Conservation (phyloP, 2,888 invertebrate species). For the Ochlodes sylvanus region DNA sequence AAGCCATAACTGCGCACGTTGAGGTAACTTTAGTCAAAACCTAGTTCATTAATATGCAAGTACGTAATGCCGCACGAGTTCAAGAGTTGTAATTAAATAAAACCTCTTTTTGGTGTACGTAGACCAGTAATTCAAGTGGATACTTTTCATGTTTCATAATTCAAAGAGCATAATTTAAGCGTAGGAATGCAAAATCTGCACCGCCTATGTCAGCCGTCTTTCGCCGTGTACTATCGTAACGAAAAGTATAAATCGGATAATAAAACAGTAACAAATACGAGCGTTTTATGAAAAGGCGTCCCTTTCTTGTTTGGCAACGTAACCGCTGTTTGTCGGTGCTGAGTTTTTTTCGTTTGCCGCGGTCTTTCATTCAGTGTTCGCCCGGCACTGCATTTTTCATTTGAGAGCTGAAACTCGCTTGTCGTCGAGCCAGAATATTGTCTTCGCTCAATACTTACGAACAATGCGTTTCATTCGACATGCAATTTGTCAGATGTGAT, state of each 20-base stretch:
- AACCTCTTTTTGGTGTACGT: conserved; percentile 22
- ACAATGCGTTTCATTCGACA: conserved; percentile 44
- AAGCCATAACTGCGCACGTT: too few species aligned
- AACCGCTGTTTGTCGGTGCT: conserved; percentile 63
- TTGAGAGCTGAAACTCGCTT: conserved; percentile 56
- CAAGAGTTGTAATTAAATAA: not conserved
- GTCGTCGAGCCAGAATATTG: conserved; percentile 53
- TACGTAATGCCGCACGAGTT: too few species aligned
- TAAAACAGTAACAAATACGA: conserved; percentile 37
- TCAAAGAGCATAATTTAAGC: conserved; percentile 33
- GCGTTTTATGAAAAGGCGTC: conserved; percentile 59
- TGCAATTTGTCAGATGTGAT: conserved; percentile 32
- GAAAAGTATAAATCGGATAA: conserved; percentile 34
- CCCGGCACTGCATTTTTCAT: conserved; percentile 76
- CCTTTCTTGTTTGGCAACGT: conserved; percentile 64
- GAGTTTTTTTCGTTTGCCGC: conserved; percentile 57
- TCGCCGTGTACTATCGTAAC: conserved; percentile 30
- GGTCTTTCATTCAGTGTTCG: conserved; percentile 66
- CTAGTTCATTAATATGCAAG: not conserved
- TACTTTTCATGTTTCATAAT: conserved; percentile 35
- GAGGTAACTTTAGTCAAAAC: too few species aligned
- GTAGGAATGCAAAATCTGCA: conserved; percentile 28
- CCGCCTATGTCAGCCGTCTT: conserved; percentile 32
- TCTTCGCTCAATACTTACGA: conserved; percentile 47
- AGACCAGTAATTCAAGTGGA: conserved; percentile 26